A percentile compares a stretch with the other conserved stretches of the same genome.
Conservation (phyloP, 1,140 invertebrate species). For the Globodera rostochiensis region DNA sequence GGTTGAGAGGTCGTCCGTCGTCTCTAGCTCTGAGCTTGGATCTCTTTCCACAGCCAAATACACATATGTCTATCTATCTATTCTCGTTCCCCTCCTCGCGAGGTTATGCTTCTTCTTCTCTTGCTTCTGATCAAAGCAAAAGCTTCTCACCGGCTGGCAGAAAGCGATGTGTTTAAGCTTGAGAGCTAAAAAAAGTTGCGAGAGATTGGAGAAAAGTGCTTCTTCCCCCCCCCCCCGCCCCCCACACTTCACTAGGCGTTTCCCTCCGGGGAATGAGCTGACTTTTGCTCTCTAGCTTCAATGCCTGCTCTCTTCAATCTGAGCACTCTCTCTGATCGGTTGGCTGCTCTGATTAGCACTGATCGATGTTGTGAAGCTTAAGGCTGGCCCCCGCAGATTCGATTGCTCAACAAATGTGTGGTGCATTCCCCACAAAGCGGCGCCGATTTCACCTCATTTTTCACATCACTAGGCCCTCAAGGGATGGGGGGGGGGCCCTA, state of each 20-base stretch:
- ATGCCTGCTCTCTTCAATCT: background rate
- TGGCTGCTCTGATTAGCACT: background rate
- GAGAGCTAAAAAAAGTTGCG: background rate
- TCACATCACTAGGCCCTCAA: too few species aligned
- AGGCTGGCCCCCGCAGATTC: background rate
- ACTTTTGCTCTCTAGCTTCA: background rate
- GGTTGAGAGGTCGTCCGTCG: background rate
- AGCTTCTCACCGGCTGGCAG: background rate
- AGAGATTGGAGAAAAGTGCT: background rate
- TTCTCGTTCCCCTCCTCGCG: background rate
- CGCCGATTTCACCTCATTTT: background rate
- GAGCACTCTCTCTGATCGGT: background rate
- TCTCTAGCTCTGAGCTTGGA: too few species aligned
- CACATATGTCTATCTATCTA: background rate
- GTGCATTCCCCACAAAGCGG: too few species aligned
- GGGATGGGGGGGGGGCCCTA: too few species aligned
- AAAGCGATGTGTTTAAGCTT: background rate
- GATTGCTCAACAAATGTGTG: constrained; percentile 1
- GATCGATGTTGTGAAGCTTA: background rate
- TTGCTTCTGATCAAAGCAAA: background rate
- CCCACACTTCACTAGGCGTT: background rate
- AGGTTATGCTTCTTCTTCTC: too few species aligned
- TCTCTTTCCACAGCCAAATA: too few species aligned
- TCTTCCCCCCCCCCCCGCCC: too few species aligned
- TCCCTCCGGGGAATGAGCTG: background rate